Conservation (phyloP, 2,113 vertebrate species). For the Corydoras maculifer region DNA sequence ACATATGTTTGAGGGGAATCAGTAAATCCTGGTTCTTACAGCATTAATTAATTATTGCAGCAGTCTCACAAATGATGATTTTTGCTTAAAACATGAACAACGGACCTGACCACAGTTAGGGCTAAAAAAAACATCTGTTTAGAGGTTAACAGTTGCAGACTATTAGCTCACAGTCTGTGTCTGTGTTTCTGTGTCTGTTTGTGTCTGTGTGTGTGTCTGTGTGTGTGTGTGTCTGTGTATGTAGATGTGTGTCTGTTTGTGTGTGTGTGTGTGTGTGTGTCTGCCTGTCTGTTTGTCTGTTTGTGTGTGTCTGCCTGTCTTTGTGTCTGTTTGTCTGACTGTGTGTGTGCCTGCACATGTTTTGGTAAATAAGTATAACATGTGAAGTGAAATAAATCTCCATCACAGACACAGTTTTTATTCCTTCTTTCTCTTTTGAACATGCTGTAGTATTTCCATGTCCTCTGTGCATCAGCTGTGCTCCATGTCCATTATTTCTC, state of each 20-base stretch:
- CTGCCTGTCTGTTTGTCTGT: too few species aligned
- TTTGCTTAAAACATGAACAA: too few species aligned
- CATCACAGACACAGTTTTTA: too few species aligned
- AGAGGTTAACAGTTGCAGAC: background rate
- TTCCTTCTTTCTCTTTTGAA: too few species aligned
- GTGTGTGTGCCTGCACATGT: background rate
- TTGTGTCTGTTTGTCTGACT: background rate
- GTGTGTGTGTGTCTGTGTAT: background rate
- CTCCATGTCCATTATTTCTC: constrained; percentile 24
- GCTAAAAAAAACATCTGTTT: too few species aligned
- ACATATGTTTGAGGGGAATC: background rate
- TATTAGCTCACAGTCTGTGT: background rate
- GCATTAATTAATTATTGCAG: background rate
- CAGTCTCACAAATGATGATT: too few species aligned
- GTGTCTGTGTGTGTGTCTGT: background rate
- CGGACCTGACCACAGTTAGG: background rate
- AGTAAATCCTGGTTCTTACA: too few species aligned
- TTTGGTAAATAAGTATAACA: background rate
- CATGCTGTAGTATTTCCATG: background rate
- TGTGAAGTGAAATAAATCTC: too few species aligned
- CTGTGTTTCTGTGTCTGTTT: background rate
- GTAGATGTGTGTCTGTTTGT: too few species aligned
- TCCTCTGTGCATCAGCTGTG: background rate
- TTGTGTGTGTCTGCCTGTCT: too few species aligned
- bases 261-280: too few species aligned